Conservation (phyloP, 2,888 invertebrate genomes). For the Elysia crispata region DNA sequence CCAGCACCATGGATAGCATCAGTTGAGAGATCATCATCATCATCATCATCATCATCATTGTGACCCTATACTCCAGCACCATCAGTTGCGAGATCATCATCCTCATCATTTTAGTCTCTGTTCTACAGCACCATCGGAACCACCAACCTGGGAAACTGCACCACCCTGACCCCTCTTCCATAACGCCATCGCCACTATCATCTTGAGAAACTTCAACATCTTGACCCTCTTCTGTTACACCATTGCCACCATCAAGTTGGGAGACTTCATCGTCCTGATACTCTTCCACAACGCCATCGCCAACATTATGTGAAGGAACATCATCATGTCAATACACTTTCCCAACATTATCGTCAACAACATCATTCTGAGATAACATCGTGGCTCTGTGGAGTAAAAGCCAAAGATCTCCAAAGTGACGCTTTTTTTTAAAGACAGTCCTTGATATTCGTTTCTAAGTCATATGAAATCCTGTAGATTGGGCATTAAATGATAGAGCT, state of each 20-base stretch:
- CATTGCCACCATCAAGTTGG: slow-evolving; percentile 45
- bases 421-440: too few relatives aligned
- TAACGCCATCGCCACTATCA: background rate
- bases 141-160: too few relatives aligned
- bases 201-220: too few relatives aligned
- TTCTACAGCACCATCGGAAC: background rate
- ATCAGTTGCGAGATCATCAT: background rate
- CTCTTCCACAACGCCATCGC: background rate
- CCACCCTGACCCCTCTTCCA: background rate
- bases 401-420: too few relatives aligned
- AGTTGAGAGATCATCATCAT: background rate
- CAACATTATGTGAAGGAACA: background rate
- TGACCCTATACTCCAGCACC: background rate
- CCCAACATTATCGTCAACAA: slow-evolving; percentile 26
- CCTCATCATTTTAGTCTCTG: background rate
- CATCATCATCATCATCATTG: slow-evolving; percentile 44
- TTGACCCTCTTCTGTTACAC: slow-evolving; percentile 16
- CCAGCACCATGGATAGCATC: too few relatives aligned
- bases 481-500: too few relatives aligned
- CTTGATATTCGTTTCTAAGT: too few relatives aligned
- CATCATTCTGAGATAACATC: too few relatives aligned
- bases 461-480: too few relatives aligned
- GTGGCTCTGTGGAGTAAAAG: too few relatives aligned
- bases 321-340: background rate
- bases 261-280: background rate